Evolutionary conservation across 2,888 invertebrate species (phyloP).

Genomic region (Nipponacmea schrenckii): DNA sequence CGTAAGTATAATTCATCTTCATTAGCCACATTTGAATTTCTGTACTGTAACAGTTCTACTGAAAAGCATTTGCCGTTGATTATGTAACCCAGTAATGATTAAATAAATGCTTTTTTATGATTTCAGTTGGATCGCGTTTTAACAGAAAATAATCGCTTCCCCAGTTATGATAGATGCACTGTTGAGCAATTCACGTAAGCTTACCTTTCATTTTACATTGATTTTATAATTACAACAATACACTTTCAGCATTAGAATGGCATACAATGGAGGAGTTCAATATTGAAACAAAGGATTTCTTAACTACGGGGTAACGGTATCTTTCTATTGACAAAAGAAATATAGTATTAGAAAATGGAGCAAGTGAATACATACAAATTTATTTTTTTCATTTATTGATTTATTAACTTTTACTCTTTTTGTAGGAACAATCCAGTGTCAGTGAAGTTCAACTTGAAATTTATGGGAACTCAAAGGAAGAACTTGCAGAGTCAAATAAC

Average conservation of each 20-base stretch:
- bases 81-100: no score
- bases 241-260: no score
- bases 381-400: no score
- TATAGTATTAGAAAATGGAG: no score
- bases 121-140: constrained; percentile 15
- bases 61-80: not conserved
- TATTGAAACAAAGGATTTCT: no score
- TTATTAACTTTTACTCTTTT: not conserved
- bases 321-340: no score
- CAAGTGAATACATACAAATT: no score
- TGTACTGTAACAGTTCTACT: not conserved
- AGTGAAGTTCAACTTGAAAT: constrained; percentile 44
- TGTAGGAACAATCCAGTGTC: constrained; percentile 42
- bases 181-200: constrained; percentile 31
- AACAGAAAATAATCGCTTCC: constrained; percentile 17
- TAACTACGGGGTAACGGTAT: no score
- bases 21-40: not conserved
- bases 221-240: not conserved
- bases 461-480: constrained; percentile 39
- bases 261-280: no score
- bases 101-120: not conserved
- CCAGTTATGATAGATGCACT: constrained; percentile 32
- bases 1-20: constrained; percentile 28
- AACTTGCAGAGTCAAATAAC: constrained; percentile 22
- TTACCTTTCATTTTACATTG: not conserved